Percentiles rank a stretch among this genome's conserved stretches.
phyloP scores from a whole-genome alignment of 2,888 invertebrate species.

The Plagiodera versicolora region DNA sequence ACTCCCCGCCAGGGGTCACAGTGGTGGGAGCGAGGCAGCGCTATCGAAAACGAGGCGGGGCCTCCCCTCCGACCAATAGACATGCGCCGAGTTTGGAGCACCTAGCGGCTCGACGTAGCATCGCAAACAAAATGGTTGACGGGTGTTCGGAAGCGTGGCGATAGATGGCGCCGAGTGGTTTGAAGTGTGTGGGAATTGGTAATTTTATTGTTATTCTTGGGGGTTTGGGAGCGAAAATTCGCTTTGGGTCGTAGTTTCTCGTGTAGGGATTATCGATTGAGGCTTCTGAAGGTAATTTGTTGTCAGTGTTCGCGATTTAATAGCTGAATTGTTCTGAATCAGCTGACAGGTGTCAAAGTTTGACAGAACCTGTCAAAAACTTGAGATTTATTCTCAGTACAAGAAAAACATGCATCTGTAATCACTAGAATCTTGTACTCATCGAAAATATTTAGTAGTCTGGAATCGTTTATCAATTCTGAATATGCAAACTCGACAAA shows the following conservation, averaged over 20 bases:
- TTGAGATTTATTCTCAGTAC: no score
- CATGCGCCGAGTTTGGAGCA: slow-evolving; percentile 55
- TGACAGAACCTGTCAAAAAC: no score
- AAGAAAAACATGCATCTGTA: no score
- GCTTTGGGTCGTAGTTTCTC: slow-evolving; percentile 7
- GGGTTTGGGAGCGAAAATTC: slow-evolving; percentile 9
- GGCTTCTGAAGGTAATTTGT: no score
- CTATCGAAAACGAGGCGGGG: slow-evolving; percentile 46
- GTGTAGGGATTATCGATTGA: neutral
- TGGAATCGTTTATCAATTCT: neutral
- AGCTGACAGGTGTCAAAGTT: no score
- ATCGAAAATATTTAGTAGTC: neutral
- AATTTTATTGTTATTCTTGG: slow-evolving; percentile 11
- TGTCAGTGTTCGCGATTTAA: no score
- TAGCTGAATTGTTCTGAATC: no score
- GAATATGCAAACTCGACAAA: neutral
- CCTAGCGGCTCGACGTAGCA: slow-evolving; percentile 55
- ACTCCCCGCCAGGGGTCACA: slow-evolving; percentile 34
- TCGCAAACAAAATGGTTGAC: slow-evolving; percentile 66
- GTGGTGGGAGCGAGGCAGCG: slow-evolving; percentile 38
- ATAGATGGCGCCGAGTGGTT: slow-evolving; percentile 54
- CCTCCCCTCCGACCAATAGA: slow-evolving; percentile 55
- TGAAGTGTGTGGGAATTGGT: slow-evolving; percentile 18
- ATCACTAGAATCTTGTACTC: no score
- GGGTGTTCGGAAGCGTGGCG: slow-evolving; percentile 43